Base-by-base conservation (phyloP, 1,140 invertebrate genomes). In the Helicoverpa zea region DNA sequence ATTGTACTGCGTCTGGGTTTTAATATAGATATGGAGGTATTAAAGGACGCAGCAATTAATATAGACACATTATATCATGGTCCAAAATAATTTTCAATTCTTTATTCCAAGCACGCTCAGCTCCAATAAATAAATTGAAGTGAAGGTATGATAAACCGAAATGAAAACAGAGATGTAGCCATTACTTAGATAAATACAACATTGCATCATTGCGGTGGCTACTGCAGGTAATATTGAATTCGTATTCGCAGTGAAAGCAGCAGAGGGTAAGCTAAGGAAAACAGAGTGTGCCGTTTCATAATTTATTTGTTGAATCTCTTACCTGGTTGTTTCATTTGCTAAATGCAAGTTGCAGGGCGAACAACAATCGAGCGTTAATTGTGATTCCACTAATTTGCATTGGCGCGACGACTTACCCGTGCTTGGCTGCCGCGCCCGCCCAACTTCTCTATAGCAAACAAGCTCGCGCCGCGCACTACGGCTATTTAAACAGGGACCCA, bases 381-480 rank as follows among this genome's bases (percentile, higher is more conserved):
- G 88, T 88, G 86, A 92, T 92, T 91, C 88, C 81, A 86, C 88
- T 89, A 91, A 91, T 91, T 92, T 91, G 88, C 88, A 92, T 91
- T 86, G 84, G 86, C 81, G 81, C 81, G 70, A 68, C 81, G 72
- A 83, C 76, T 85, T 80, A 75, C 83, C 80, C 77, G 70, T 80
- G 66, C 72, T 72, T 72, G 72, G 54, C 77, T 73, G 80, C 77
- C 79, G 66, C 66, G 56, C 70, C 72, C 76, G 68, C 58, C 61
- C 75, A 66, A 77, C 75, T 77, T 77, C 61, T n/a, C 16, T 64
- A 52, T 56, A 74, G 47, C 51, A 79, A 73, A 73, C 52, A 73
- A 52, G 30, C 30, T 73, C 70, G 35, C 66, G 66, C 61, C 75
- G 29, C 29, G n/a, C 75, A 66, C 54, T 56, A 64, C 63, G 63